Conservation (phyloP, 2,797 vertebrate genomes). For the Cygnus olor region DNA sequence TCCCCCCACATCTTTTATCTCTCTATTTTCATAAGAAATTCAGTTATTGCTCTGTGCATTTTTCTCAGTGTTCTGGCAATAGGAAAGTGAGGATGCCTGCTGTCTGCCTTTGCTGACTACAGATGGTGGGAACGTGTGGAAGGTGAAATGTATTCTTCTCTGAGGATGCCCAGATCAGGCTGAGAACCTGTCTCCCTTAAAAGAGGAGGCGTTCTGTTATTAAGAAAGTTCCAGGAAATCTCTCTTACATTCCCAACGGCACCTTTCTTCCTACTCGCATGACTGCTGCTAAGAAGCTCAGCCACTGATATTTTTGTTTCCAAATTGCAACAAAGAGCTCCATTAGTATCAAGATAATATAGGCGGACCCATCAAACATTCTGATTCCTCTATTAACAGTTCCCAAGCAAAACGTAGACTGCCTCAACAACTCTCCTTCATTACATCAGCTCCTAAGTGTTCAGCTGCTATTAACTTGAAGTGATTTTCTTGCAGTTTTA, state of each 20-base stretch:
- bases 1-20: background rate
- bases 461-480: background rate
- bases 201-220: background rate
- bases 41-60: background rate
- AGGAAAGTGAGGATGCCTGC: background rate
- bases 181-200: background rate
- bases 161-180: background rate
- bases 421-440: background rate
- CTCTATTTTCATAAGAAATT: background rate
- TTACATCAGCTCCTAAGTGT: constrained; percentile 20
- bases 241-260: background rate
- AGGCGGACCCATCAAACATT: constrained; percentile 8
- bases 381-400: background rate
- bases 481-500: background rate
- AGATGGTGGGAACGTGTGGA: background rate
- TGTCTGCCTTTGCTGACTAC: background rate
- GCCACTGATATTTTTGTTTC: background rate
- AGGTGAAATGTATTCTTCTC: background rate
- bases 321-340: constrained; percentile 22
- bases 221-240: background rate
- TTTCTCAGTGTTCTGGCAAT: background rate
- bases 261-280: background rate
- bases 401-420: background rate
- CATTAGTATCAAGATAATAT: background rate
- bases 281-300: background rate